A percentile compares a stretch with the other conserved stretches of the same genome.
These are phyloP conservation scores for Eristalis arbustorum DNA, from an alignment of 2,888 invertebrate genomes.

Conservation along the genomic window DNA sequence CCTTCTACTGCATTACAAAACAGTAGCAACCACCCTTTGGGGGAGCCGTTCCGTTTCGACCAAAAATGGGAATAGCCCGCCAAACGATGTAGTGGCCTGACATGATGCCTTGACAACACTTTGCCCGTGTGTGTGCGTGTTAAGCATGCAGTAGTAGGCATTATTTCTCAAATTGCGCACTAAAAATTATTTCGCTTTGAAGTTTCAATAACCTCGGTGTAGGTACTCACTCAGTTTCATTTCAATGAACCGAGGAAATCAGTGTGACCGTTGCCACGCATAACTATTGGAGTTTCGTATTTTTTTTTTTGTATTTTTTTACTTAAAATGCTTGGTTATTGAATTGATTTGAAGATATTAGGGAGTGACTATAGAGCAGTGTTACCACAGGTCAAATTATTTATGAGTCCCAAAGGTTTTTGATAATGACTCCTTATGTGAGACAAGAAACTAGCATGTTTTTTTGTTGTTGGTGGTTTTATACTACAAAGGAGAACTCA, in stretches of 20 bases:
- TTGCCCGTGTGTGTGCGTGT: background rate
- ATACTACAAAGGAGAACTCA: too few relatives aligned
- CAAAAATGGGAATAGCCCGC: background rate
- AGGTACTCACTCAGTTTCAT: background rate
- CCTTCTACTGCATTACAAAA: background rate
- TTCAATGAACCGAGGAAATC: background rate
- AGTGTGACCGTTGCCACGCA: conserved; percentile 10
- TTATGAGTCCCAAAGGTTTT: too few relatives aligned
- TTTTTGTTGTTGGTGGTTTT: too few relatives aligned
- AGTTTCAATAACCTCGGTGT: conserved; percentile 19
- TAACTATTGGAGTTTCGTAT: background rate
- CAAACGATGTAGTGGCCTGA: background rate
- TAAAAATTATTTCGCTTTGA: background rate
- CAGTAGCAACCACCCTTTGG: background rate
- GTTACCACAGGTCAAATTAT: too few relatives aligned
- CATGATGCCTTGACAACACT: background rate
- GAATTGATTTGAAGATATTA: too few relatives aligned
- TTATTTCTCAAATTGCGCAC: conserved; percentile 14
- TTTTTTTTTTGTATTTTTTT: too few relatives aligned
- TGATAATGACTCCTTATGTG: too few relatives aligned
- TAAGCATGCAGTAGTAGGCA: background rate
- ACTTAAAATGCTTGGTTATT: too few relatives aligned
- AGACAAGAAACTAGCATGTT: too few relatives aligned
- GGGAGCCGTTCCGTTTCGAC: background rate
- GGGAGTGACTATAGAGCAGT: too few relatives aligned